These are phyloP conservation scores for Dicranocentrus wangi DNA, from an alignment of 2,888 invertebrate genomes.

Conservation along the genomic window DNA sequence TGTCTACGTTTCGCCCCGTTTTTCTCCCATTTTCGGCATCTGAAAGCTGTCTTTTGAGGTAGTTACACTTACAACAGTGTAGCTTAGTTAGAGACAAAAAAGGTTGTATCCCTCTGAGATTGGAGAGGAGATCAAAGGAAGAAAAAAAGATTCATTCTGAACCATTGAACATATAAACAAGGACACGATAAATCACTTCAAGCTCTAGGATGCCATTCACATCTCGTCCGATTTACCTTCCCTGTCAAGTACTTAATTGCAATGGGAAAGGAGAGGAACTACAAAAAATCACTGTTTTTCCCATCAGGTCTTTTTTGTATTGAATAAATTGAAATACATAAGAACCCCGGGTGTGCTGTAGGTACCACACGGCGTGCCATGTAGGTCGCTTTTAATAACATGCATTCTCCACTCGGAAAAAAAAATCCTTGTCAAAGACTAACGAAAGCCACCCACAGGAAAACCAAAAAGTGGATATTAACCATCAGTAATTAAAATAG, in stretches of 20 bases:
- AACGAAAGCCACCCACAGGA: not conserved
- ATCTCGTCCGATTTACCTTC: not conserved
- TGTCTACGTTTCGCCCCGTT: not conserved
- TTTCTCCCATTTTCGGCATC: slow-evolving; percentile 6
- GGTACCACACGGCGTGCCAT: too few relatives aligned
- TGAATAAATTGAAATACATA: too few relatives aligned
- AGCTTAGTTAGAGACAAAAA: too few relatives aligned
- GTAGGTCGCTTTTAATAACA: too few relatives aligned
- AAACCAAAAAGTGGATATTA: not conserved
- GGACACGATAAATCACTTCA: not conserved
- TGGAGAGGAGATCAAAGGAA: slow-evolving; percentile 18
- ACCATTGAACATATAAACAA: slow-evolving; percentile 32
- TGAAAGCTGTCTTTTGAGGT: not conserved
- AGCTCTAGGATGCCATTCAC: not conserved
- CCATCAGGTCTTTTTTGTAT: too few relatives aligned
- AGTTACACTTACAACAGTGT: too few relatives aligned
- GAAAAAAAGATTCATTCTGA: slow-evolving; percentile 54
- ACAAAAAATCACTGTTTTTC: too few relatives aligned
- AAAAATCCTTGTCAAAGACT: too few relatives aligned
- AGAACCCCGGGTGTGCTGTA: too few relatives aligned
- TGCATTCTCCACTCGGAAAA: too few relatives aligned
- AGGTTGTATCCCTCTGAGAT: not conserved
- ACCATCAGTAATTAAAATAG: slow-evolving; percentile 17
- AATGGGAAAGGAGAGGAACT: too few relatives aligned
- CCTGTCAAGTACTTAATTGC: not conserved